Percentiles rank a stretch among this genome's conserved stretches.
phyloP scores from a whole-genome alignment of 1,140 invertebrate species.

The Pseudomyrmex cubaensis region DNA sequence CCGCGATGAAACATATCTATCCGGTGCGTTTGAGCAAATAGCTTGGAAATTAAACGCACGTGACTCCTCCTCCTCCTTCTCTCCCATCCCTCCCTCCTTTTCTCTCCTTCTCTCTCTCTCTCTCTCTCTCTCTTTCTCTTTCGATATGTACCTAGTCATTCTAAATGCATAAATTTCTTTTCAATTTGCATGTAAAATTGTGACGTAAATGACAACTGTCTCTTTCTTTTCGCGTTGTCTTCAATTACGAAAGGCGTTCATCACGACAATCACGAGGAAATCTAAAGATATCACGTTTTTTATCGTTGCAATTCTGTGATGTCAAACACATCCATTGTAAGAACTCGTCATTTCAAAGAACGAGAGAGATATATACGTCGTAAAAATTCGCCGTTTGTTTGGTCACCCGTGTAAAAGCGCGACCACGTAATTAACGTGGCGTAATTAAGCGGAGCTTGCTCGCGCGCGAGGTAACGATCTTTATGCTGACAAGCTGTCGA shows the following conservation, averaged over 20 bases:
- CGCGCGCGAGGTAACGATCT: constrained; percentile 49
- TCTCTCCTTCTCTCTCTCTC: no score
- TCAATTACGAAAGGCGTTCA: neutral
- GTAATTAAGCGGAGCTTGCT: constrained; percentile 49
- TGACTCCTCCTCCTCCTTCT: neutral
- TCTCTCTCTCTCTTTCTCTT: neutral
- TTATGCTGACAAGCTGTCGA: constrained; percentile 60
- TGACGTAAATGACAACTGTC: neutral
- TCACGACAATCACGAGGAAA: neutral
- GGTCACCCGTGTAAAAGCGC: constrained; percentile 48
- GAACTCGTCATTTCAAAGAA: constrained; percentile 34
- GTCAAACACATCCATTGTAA: neutral
- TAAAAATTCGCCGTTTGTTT: constrained; percentile 52
- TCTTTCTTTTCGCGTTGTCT: neutral
- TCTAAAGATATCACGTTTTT: constrained; percentile 15
- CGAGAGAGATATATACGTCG: neutral
- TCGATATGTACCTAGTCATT: no score
- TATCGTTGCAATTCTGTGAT: constrained; percentile 18
- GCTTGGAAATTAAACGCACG: constrained; percentile 53
- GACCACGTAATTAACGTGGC: constrained; percentile 55
- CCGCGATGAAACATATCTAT: constrained; percentile 54
- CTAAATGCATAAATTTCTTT: constrained; percentile 11
- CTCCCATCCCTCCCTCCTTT: neutral
- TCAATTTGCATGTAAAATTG: constrained; percentile 7
- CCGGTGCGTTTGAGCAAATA: constrained; percentile 36